A percentile compares a stretch with the other conserved stretches of the same genome.
Conservation (phyloP, 2,888 invertebrate genomes). For the Scaptomyza cyrtandrae region DNA sequence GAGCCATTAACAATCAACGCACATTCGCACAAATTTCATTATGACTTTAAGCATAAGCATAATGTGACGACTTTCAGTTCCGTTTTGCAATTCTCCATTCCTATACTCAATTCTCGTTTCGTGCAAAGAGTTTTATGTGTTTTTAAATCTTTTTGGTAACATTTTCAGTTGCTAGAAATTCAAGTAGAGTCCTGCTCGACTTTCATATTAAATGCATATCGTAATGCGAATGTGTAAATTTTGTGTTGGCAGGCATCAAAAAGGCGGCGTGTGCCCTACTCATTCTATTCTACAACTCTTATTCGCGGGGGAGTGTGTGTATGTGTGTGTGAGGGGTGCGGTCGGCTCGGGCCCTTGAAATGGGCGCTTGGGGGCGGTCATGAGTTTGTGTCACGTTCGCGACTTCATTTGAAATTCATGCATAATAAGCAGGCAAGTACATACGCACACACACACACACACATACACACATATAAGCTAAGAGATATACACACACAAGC, state of each 20-base stretch:
- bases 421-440: conserved; percentile 75
- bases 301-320: background rate
- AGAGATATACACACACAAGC: background rate
- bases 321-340: background rate
- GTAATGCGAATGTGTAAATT: conserved; percentile 76
- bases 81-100: conserved; percentile 25
- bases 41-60: conserved; percentile 53
- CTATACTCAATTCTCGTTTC: conserved; percentile 36
- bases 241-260: conserved; percentile 51
- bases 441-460: conserved; percentile 37
- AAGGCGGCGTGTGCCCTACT: conserved; percentile 35
- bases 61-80: conserved; percentile 49
- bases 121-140: conserved; percentile 67
- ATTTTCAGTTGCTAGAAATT: conserved; percentile 27
- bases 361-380: conserved; percentile 53
- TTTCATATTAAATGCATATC: conserved; percentile 75
- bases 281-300: conserved; percentile 18
- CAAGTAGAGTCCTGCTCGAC: conserved; percentile 16
- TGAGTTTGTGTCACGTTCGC: conserved; percentile 77
- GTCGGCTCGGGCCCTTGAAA: conserved; percentile 25
- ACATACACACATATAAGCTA: conserved; percentile 18
- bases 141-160: conserved; percentile 48
- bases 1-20: conserved; percentile 67
- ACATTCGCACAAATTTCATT: conserved; percentile 63
- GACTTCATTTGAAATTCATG: conserved; percentile 77